Evolutionary conservation across 1,140 invertebrate species (phyloP).

Genomic region (Anadara kagoshimensis): DNA sequence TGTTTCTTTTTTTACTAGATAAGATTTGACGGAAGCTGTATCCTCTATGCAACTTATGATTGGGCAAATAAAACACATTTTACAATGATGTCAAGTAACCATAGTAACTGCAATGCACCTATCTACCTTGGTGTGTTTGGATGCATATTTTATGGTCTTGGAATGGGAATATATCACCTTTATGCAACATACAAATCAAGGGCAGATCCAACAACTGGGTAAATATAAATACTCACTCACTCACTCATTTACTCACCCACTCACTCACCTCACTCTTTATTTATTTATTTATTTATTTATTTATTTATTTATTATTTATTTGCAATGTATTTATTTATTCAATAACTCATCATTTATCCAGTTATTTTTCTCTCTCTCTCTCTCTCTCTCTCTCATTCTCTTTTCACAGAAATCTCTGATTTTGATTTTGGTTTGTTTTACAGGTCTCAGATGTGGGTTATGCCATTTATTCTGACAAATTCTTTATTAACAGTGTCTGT

Average conservation of each 20-base stretch:
- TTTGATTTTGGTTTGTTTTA: too few species aligned
- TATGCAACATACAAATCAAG: conserved; percentile 51
- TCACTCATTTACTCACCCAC: not conserved
- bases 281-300: not conserved
- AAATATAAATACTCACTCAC: conserved; percentile 15
- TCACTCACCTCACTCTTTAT: not conserved
- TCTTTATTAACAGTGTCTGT: conserved; percentile 32
- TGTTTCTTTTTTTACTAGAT: conserved; percentile 9
- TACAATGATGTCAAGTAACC: conserved; percentile 2
- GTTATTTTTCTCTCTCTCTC: too few species aligned
- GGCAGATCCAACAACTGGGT: conserved; percentile 57
- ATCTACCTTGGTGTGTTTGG: conserved; percentile 61
- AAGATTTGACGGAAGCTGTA: conserved; percentile 14
- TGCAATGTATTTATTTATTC: too few species aligned
- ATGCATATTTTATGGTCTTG: conserved; percentile 57
- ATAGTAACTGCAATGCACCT: conserved; percentile 49
- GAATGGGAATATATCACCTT: conserved; percentile 47
- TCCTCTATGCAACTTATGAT: conserved; percentile 20
- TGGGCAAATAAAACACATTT: conserved; percentile 8
- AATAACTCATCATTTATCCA: too few species aligned
- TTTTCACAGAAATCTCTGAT: too few species aligned
- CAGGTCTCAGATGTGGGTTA: conserved; percentile 64
- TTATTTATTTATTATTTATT: not conserved
- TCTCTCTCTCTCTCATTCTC: too few species aligned
- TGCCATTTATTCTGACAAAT: conserved; percentile 57